Evolutionary conservation across 2,888 invertebrate species (phyloP), one percentile per base, ranked within the genome.

Genomic region (Tiliacea aurago): DNA sequence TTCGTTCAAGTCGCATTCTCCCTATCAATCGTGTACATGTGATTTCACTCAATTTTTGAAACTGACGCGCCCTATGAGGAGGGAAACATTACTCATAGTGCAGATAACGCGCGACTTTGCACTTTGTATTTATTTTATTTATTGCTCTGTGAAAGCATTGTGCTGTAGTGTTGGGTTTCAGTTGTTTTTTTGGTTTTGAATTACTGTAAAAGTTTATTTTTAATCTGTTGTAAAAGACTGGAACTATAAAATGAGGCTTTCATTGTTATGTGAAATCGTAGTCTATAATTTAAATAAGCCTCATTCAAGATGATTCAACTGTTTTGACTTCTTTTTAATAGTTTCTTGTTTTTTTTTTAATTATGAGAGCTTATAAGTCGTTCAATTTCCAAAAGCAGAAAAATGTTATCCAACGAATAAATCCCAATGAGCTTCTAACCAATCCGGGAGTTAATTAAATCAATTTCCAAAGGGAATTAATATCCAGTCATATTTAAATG

Each of bases 31-130:
- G 91, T 92, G 89, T 94, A 93, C 95, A 95, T 94, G 94, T 92
- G 93, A 95, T 95, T 96, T 95, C 96, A 94, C 94, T 95, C 95
- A 93, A 95, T 95, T 95, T 96, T 96, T 95, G 94, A 95, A 95
- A 94, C 93, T 95, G 95, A 95, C 95, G 93, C 94, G 91, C 95
- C 95, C 95, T 90, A 85, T 85, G 89, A 90, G 83, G 74, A 92
- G 92, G 88, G 89, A 81, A 56, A 88, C 92, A 95, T 95, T 92
- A 94, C 91, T 94, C 93, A 93, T 92, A 92, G 88, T 90, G 91
- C 90, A 94, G 93, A 93, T 94, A 93, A 93, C 86, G 81, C 68
- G 77, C 69, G 78, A 85, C 80, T 84, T 86, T 83, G 83, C 86
- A 86, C 83, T 88, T 87, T 73, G 86, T 84, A 81, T 84, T 87